Percentiles rank a stretch among this genome's conserved stretches.
These are phyloP conservation scores for Loriculus beryllinus DNA, from an alignment of 2,797 vertebrate species.

Conservation along the genomic window DNA sequence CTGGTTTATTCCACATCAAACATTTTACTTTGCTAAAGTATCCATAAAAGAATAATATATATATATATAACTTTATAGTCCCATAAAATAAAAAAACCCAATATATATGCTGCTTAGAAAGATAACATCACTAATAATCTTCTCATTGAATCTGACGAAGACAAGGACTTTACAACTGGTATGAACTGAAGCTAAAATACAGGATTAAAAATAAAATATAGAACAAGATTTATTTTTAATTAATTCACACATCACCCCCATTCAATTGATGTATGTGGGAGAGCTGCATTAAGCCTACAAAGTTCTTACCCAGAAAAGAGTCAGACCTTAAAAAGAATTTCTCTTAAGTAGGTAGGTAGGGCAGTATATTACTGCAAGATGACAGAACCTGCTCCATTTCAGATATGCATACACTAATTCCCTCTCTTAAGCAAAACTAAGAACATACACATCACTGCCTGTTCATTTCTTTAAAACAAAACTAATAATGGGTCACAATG, in stretches of 20 bases:
- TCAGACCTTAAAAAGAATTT: neutral
- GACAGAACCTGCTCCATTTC: neutral
- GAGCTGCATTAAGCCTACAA: neutral
- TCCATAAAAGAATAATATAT: neutral
- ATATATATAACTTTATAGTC: neutral
- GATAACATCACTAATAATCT: neutral
- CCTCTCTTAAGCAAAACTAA: neutral
- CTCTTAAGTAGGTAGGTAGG: constrained; percentile 19
- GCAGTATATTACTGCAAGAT: neutral
- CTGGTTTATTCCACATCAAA: neutral
- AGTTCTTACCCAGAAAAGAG: constrained; percentile 7
- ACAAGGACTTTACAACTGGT: neutral
- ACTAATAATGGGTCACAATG: neutral
- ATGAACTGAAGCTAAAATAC: neutral
- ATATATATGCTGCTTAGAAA: neutral
- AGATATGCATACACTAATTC: neutral
- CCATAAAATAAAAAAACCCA: neutral
- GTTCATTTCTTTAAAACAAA: neutral
- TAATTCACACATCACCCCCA: neutral
- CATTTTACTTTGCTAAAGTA: neutral
- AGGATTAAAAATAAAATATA: constrained; percentile 16
- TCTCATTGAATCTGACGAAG: neutral
- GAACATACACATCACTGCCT: neutral
- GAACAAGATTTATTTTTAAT: constrained; percentile 25
- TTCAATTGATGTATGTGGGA: neutral